These are phyloP conservation scores for Montifringilla adamsi DNA, from an alignment of 2,113 vertebrate species.

Conservation along the genomic window DNA sequence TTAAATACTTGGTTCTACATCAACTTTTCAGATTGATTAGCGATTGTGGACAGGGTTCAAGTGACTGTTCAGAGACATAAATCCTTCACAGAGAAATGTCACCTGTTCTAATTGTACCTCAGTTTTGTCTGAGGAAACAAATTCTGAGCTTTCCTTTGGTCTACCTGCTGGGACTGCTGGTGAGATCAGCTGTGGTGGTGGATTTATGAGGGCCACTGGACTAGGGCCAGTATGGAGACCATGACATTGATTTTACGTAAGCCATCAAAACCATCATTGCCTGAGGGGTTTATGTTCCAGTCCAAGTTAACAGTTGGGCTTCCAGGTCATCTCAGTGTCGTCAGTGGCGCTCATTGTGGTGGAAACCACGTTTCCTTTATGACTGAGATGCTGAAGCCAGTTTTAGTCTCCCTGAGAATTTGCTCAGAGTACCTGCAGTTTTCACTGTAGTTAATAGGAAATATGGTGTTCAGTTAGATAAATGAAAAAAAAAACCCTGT, in stretches of 20 bases:
- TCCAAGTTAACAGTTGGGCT: not conserved
- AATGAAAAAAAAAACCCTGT: not conserved
- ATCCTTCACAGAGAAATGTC: not conserved
- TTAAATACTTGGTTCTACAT: not conserved
- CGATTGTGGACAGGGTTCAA: not conserved
- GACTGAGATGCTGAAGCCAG: not conserved
- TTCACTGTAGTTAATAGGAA: not conserved
- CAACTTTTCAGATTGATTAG: not conserved
- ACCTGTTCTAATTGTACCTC: not conserved
- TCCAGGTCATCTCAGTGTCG: rapidly evolving
- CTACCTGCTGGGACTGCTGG: not conserved
- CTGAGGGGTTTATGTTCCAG: not conserved
- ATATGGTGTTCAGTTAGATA: not conserved
- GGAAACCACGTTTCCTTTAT: not conserved
- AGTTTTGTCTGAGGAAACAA: not conserved
- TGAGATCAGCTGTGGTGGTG: not conserved
- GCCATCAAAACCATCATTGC: not conserved
- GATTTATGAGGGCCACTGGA: not conserved
- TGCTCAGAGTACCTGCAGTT: not conserved
- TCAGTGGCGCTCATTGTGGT: not conserved
- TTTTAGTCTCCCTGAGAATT: not conserved
- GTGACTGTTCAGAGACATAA: not conserved
- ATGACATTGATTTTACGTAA: not conserved
- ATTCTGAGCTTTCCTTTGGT: not conserved
- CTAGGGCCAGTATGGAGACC: not conserved